Evolutionary conservation across 2,888 invertebrate species (phyloP), one percentile per base, ranked within the genome.

Genomic region (Gandaritis pyraliata): DNA sequence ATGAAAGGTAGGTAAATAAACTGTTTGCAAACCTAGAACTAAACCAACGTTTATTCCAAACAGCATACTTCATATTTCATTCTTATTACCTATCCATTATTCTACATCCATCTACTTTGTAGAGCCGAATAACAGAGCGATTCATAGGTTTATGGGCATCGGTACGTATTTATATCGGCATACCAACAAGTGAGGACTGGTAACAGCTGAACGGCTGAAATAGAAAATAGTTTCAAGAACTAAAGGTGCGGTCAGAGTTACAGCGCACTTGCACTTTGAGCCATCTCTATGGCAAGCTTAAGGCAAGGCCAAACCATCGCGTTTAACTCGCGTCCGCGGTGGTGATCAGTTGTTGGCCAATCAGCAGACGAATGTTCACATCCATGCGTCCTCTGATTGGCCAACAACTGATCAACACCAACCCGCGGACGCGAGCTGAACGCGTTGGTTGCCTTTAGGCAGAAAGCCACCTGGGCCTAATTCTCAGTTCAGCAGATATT

Each of bases 221-320:
- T 91, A 91, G 91, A 91, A 91, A 90, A 91, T 91, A 89, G 90
- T 89, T 91, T 91, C 88, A 87, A 90, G 89, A 88, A 88, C 85
- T 86, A 82, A 85, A 75, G 81, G 68, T 66, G 76, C 43, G 78
- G 80, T 39, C 61, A 33, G 46, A 60, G 43, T 82, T 65, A 8
- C 12, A 77, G 87, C 87, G 85, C 36, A 2, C n/a, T 39, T 46
- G 61, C 52, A 45, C 29, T 47, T 55, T 18, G 39, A 13, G 3
- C 7, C 1, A 5, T 33, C 23, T n/a, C n/a, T n/a, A n/a, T n/a
- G n/a, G n/a, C n/a, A n/a, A n/a, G n/a, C n/a, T n/a, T n/a, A n/a
- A n/a, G n/a, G n/a, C n/a, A n/a, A n/a, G n/a, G n/a, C n/a, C n/a
- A n/a, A n/a, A n/a, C n/a, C n/a, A n/a, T n/a, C n/a, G n/a, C n/a